Evolutionary conservation across 2,888 invertebrate species (phyloP), one percentile per base, ranked within the genome.

Genomic region (Dasysyrphus tricinctus): DNA sequence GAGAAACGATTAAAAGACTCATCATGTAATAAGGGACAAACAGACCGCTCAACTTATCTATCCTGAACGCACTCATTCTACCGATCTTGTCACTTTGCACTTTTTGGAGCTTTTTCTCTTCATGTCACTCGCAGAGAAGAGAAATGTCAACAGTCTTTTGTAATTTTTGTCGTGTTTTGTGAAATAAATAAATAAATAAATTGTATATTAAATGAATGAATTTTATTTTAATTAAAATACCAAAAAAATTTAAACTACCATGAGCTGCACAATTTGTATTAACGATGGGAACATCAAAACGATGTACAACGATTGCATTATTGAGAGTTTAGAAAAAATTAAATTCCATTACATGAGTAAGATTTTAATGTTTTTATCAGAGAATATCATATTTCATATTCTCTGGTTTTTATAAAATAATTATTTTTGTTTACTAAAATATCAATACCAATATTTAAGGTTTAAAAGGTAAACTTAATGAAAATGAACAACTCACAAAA

Each of bases 311-410:
- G 88, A 89, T 32, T 89, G 88, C 29, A 75, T 89, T 11, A 56
- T 89, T 5, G 82, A 86, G 39, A 80, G 70, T 29, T 49, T 89
- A 7, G 89, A 88, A 14, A 88, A 78, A 0, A 88, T 92, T 19
- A 90, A 89, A 80, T 54, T 88, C 1, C 91, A 92, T 75, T 91
- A 90, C 81, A 47, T 89, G 11, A 88, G 92, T 92, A 89, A 89
- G 89, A 16, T 29, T 42, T 24, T 14, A 47, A 6, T 19, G 9
- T 5, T 61, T 39, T 37, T 37, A 19, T 3, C 19, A n/a, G n/a
- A n/a, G n/a, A n/a, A n/a, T n/a, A n/a, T n/a, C n/a, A n/a, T n/a
- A n/a, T n/a, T n/a, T n/a, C n/a, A n/a, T n/a, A n/a, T n/a, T n/a
- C n/a, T n/a, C n/a, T n/a, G n/a, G n/a, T n/a, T n/a, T n/a, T n/a